Evolutionary conservation across 2,888 invertebrate species (phyloP).

Genomic region (Oscheius sp.): DNA sequence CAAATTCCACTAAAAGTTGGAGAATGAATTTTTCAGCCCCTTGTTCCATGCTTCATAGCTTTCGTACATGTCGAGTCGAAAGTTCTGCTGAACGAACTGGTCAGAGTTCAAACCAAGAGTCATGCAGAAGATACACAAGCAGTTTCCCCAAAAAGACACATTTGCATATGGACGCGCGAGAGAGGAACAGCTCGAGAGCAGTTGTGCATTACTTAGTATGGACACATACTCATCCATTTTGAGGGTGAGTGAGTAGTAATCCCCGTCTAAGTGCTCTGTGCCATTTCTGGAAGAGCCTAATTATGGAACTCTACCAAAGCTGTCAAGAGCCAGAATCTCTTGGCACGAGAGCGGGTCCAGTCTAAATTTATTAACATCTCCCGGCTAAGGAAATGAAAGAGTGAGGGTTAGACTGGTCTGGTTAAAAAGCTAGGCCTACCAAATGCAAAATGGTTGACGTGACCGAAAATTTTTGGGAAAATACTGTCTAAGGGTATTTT

Average conservation of each 20-base stretch:
- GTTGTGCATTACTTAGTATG: constrained; percentile 7
- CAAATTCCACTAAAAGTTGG: neutral
- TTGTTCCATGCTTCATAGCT: neutral
- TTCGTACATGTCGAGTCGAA: neutral
- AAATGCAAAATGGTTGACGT: no score
- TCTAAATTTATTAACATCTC: no score
- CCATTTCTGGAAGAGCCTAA: neutral
- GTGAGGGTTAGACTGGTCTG: no score
- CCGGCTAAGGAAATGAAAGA: no score
- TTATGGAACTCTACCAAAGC: neutral
- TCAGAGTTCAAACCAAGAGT: constrained; percentile 16
- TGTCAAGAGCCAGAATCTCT: neutral
- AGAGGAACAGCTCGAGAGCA: neutral
- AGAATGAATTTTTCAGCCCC: neutral
- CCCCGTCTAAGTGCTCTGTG: constrained; percentile 2
- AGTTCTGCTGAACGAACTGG: constrained; percentile 10
- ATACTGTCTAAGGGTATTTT: no score
- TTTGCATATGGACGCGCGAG: neutral
- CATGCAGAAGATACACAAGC: constrained; percentile 30
- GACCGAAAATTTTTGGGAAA: no score
- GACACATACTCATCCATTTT: constrained; percentile 9
- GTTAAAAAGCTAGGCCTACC: no score
- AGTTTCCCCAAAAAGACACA: neutral
- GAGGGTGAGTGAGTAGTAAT: constrained; percentile 7
- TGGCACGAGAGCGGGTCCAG: no score